Evolutionary conservation across 53 echinoderm and acorn worm genomes (phyloP).

Genomic region (Holothuria scabra): DNA sequence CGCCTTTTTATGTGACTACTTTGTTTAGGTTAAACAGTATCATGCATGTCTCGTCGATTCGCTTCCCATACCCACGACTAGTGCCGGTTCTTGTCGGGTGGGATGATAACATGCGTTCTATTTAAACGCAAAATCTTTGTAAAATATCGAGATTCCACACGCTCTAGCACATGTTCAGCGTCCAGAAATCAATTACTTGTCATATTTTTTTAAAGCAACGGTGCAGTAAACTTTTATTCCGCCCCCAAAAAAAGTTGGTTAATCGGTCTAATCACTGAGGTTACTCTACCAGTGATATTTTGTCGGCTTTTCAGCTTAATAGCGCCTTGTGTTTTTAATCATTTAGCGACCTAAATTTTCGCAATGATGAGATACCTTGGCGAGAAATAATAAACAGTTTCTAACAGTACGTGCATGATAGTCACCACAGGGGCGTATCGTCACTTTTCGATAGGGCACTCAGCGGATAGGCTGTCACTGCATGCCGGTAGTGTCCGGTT

Average conservation of each 20-base stretch:
- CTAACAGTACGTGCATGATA: conserved; percentile 7
- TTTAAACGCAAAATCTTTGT: conserved; percentile 40
- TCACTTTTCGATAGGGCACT: neutral
- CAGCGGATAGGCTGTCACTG: neutral
- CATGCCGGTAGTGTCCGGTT: conserved; percentile 20
- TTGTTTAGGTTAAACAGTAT: conserved; percentile 3
- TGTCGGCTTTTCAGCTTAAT: no score
- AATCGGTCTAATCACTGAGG: conserved; percentile 23
- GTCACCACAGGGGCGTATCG: neutral
- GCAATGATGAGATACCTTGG: conserved; percentile 5
- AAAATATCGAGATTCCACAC: conserved; percentile 31
- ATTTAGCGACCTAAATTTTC: no score
- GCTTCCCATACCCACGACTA: conserved; percentile 4
- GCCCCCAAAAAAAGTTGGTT: conserved; percentile 35
- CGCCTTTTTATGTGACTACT: conserved; percentile 26
- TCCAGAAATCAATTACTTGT: conserved; percentile 46
- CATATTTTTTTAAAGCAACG: conserved; percentile 56
- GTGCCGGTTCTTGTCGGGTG: neutral
- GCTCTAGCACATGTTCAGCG: conserved; percentile 45
- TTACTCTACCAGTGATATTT: no score
- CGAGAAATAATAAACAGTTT: conserved; percentile 38
- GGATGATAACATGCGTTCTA: conserved; percentile 14
- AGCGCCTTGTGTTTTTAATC: no score
- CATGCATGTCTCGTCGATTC: neutral
- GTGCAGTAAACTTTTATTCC: conserved; percentile 50